Evolutionary conservation across 2,888 invertebrate genomes (phyloP).

Genomic region (Gymnoscelis rufifasciata): DNA sequence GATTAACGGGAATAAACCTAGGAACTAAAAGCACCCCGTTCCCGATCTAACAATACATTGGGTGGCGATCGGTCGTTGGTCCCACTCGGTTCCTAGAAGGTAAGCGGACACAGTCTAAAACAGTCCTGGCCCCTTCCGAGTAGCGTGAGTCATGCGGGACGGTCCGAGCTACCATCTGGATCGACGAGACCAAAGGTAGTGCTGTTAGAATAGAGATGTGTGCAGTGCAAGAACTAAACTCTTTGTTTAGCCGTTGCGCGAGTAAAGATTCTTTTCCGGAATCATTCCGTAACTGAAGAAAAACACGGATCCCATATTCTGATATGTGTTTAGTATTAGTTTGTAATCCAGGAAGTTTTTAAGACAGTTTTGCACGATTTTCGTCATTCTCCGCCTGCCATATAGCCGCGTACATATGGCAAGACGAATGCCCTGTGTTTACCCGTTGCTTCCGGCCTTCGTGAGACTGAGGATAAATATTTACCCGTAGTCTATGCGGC

Average conservation of each 20-base stretch:
- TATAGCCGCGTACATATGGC: constrained; percentile 46
- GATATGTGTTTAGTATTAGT: too few relatives aligned
- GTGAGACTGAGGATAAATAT: constrained; percentile 7
- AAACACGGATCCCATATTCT: too few relatives aligned
- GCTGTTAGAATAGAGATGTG: too few relatives aligned
- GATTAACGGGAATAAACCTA: constrained; percentile 57
- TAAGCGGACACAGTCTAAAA: constrained; percentile 77
- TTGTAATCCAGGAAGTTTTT: constrained; percentile 7
- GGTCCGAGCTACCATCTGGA: constrained; percentile 68
- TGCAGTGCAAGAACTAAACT: too few relatives aligned
- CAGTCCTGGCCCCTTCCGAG: constrained; percentile 74
- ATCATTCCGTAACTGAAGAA: too few relatives aligned
- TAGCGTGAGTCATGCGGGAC: constrained; percentile 72
- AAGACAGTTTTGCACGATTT: too few relatives aligned
- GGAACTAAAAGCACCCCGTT: constrained; percentile 64
- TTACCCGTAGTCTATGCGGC: constrained; percentile 5
- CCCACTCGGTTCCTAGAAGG: constrained; percentile 74
- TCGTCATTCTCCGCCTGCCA: constrained; percentile 10
- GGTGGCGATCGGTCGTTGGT: constrained; percentile 74
- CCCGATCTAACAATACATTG: constrained; percentile 72
- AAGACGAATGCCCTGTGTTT: constrained; percentile 57
- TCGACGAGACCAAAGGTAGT: constrained; percentile 36
- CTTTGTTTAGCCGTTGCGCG: too few relatives aligned
- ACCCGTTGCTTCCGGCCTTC: constrained; percentile 47
- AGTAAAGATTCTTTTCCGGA: too few relatives aligned